Conservation (phyloP, 2,113 vertebrate species). For the Gorsachius goisagi region DNA sequence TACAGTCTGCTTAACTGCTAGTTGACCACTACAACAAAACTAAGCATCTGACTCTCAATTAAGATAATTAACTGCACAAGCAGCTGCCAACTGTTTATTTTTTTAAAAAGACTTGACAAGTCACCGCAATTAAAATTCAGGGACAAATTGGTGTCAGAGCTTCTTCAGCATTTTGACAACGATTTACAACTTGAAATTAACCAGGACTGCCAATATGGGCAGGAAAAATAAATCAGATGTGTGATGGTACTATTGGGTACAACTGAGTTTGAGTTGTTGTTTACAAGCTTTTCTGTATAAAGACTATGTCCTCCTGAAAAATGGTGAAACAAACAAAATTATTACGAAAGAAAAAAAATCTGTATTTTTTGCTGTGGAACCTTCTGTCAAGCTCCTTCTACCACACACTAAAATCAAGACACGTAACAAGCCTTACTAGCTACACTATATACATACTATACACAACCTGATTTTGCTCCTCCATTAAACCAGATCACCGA, state of each 20-base stretch:
- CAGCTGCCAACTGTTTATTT: neutral
- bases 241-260: no score
- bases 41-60: neutral
- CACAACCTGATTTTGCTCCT: neutral
- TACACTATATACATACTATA: accelerated
- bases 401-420: neutral
- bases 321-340: neutral
- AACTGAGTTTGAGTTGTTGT: neutral
- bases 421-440: neutral
- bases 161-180: neutral
- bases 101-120: neutral
- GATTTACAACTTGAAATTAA: slow-evolving; percentile 61
- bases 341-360: neutral
- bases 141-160: neutral
- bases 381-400: neutral
- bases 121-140: neutral
- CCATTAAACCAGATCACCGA: neutral
- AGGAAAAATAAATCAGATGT: neutral
- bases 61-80: neutral
- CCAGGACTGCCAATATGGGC: neutral
- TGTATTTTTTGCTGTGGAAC: neutral
- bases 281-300: neutral
- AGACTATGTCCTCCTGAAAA: neutral
- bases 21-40: neutral
- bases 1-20: neutral